Percentiles rank a stretch among this genome's conserved stretches.
Evolutionary conservation across 2,888 invertebrate genomes (phyloP).

Genomic region (Polylopha cassiicola): DNA sequence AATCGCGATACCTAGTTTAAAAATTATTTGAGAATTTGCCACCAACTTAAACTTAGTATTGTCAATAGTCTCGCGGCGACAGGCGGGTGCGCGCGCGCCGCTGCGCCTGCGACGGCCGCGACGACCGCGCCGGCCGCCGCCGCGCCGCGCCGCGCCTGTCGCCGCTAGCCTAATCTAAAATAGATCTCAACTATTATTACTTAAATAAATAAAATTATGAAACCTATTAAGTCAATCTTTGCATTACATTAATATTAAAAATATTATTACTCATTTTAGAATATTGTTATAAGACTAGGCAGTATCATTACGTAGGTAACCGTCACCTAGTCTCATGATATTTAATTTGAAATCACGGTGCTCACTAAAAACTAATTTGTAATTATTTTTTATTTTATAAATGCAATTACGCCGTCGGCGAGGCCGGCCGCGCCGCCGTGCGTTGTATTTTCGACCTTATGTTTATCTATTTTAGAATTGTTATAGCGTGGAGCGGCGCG

Average conservation of each 20-base stretch:
- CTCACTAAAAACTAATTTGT: constrained; percentile 16
- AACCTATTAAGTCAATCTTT: constrained; percentile 16
- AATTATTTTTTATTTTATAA: too few relatives aligned
- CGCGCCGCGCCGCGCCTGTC: constrained; percentile 9
- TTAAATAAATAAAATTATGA: constrained; percentile 6
- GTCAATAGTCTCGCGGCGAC: constrained; percentile 13
- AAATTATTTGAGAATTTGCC: constrained; percentile 22
- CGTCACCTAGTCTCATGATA: constrained; percentile 20
- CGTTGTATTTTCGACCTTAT: too few relatives aligned
- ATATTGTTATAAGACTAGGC: constrained; percentile 22
- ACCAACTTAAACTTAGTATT: constrained; percentile 22
- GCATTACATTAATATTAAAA: constrained; percentile 23
- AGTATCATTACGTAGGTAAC: constrained; percentile 11
- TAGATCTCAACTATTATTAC: constrained; percentile 22
- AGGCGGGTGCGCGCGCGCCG: constrained; percentile 6
- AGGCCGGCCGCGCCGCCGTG: too few relatives aligned
- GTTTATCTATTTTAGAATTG: too few relatives aligned
- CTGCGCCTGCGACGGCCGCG: neutral
- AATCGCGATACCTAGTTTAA: constrained; percentile 21
- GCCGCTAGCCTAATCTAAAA: constrained; percentile 16
- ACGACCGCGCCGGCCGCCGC: neutral
- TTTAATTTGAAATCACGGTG: constrained; percentile 24
- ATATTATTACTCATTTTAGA: constrained; percentile 23
- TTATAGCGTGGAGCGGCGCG: too few relatives aligned
- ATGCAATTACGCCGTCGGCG: too few relatives aligned